Percentiles rank a stretch among this genome's conserved stretches.
These are phyloP conservation scores for Poecilus cupreus DNA, from an alignment of 2,888 invertebrate genomes.

Conservation along the genomic window DNA sequence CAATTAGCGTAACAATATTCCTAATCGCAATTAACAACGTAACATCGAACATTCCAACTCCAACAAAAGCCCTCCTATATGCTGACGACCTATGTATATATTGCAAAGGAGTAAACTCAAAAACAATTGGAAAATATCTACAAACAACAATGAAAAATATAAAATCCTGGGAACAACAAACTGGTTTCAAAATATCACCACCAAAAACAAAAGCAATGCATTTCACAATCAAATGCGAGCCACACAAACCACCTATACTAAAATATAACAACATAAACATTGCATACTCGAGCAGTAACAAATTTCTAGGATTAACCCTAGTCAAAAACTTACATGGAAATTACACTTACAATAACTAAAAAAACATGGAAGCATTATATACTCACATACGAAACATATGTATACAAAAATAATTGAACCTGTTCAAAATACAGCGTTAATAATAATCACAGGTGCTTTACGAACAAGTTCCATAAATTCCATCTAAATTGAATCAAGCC, in stretches of 20 bases:
- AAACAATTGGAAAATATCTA: background rate
- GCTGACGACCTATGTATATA: background rate
- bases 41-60: background rate
- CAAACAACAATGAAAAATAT: background rate
- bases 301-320: conserved; percentile 16
- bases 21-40: background rate
- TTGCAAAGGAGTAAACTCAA: background rate
- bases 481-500: background rate
- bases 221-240: background rate
- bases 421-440: background rate
- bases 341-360: background rate
- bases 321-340: conserved; percentile 1
- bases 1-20: background rate
- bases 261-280: background rate
- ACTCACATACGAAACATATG: background rate
- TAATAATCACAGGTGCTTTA: conserved; percentile 2
- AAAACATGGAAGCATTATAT: background rate
- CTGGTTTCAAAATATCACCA: background rate
- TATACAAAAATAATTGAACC: background rate
- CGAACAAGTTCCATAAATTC: conserved; percentile 9
- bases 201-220: conserved; percentile 6
- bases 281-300: background rate
- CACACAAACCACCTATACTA: background rate
- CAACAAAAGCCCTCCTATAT: background rate
- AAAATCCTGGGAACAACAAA: background rate